These are phyloP conservation scores for Cyprinodon tularosa DNA, from an alignment of 2,113 vertebrate genomes.

Conservation along the genomic window DNA sequence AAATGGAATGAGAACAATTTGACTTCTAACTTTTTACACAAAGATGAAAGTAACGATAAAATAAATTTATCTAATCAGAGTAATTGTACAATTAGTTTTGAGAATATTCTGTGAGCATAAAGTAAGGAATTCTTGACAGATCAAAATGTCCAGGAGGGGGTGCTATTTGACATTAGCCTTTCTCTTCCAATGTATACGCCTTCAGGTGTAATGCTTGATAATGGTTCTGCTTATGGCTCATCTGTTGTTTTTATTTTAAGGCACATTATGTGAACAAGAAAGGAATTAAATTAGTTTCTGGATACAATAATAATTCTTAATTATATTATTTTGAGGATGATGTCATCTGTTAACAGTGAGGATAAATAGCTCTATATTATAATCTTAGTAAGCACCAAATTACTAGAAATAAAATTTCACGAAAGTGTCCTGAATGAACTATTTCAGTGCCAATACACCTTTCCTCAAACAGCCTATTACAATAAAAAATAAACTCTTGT, in stretches of 20 bases:
- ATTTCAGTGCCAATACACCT: no score
- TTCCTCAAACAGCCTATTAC: no score
- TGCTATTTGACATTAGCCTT: conserved; percentile 71
- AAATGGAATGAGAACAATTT: no score
- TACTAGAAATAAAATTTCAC: no score
- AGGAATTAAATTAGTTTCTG: conserved; percentile 36
- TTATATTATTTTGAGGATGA: not conserved
- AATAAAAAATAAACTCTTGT: no score
- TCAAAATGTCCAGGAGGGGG: conserved; percentile 71
- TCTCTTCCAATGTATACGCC: conserved; percentile 5
- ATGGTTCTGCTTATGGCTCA: conserved; percentile 60
- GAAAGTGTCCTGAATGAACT: no score
- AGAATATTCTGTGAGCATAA: not conserved
- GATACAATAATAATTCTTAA: conserved; percentile 26
- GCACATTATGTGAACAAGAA: conserved; percentile 56
- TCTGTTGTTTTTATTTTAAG: conserved; percentile 51
- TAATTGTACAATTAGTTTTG: not conserved
- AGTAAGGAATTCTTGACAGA: conserved; percentile 12
- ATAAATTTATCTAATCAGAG: no score
- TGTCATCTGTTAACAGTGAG: not conserved
- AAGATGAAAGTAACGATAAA: no score
- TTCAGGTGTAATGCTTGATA: conserved; percentile 26
- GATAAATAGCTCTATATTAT: no score
- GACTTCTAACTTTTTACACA: no score
- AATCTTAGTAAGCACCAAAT: no score